phyloP scores from a whole-genome alignment of 2,888 invertebrate genomes.

The Peribatodes rhomboidaria region DNA sequence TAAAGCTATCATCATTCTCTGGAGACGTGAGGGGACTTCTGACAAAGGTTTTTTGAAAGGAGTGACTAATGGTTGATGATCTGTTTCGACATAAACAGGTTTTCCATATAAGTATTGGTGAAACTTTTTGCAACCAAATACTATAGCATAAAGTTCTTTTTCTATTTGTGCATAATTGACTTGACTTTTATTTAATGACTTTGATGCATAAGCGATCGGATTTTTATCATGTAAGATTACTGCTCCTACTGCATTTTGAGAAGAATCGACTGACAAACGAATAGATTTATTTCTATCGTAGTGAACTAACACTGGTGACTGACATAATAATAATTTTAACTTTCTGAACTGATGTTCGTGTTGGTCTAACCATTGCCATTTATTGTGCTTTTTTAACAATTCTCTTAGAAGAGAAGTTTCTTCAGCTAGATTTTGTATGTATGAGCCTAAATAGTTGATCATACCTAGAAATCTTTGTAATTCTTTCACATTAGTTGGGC shows the following conservation, averaged over 20 bases:
- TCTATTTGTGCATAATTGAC: neutral
- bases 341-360: conserved; percentile 44
- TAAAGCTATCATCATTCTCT: conserved; percentile 37
- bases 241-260: conserved; percentile 2
- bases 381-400: conserved; percentile 41
- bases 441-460: neutral
- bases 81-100: conserved; percentile 36
- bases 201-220: conserved; percentile 46
- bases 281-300: conserved; percentile 41
- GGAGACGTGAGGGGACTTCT: conserved; percentile 20
- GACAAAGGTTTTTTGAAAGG: conserved; percentile 32
- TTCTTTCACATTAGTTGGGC: conserved; percentile 9
- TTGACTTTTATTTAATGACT: conserved; percentile 31
- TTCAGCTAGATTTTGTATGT: neutral
- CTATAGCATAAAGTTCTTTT: conserved; percentile 38
- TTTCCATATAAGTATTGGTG: conserved; percentile 42
- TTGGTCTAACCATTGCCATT: conserved; percentile 52
- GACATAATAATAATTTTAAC: conserved; percentile 39
- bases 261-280: conserved; percentile 42
- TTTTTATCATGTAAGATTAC: conserved; percentile 7
- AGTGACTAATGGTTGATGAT: conserved; percentile 35
- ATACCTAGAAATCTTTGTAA: conserved; percentile 29
- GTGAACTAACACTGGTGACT: conserved; percentile 5
- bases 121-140: conserved; percentile 27
- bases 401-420: neutral